Percentiles rank a stretch among this genome's conserved stretches.
phyloP scores from a whole-genome alignment of 2,888 invertebrate genomes.

The Melangyna quadrimaculata region DNA sequence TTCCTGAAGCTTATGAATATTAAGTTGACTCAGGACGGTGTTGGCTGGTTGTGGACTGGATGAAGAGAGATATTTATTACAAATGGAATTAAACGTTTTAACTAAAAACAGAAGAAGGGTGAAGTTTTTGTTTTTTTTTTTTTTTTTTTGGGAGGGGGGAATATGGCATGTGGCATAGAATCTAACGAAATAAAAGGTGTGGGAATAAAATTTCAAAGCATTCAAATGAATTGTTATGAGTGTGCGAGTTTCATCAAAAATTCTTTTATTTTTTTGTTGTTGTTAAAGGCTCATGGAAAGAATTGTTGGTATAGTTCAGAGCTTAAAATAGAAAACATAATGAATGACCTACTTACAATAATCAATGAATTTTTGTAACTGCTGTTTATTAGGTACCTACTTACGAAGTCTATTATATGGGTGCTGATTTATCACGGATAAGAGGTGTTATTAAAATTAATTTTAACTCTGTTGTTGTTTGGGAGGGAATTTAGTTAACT shows the following conservation, averaged over 20 bases:
- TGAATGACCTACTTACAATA: too few species aligned
- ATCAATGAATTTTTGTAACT: not conserved
- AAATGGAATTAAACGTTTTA: conserved; percentile 66
- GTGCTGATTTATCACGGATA: too few species aligned
- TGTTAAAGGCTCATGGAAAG: not conserved
- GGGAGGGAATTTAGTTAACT: too few species aligned
- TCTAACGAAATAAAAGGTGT: conserved; percentile 12
- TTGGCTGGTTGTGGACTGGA: not conserved
- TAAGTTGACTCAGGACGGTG: too few species aligned
- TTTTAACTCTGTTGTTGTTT: too few species aligned
- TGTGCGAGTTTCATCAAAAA: conserved; percentile 23
- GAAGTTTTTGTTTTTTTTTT: too few species aligned
- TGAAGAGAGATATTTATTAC: conserved; percentile 62
- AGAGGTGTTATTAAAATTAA: not conserved
- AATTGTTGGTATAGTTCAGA: not conserved
- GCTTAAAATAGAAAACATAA: not conserved
- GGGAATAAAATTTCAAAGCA: conserved; percentile 27
- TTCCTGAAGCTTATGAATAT: conserved; percentile 61
- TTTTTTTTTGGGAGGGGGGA: too few species aligned
- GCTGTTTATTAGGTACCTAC: not conserved
- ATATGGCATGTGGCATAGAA: conserved; percentile 13
- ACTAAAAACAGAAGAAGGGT: conserved; percentile 16
- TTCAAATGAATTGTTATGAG: conserved; percentile 57
- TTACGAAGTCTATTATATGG: too few species aligned
- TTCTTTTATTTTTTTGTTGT: not conserved